These are phyloP conservation scores for Heteronetta atricapilla DNA, from an alignment of 2,113 vertebrate species.

Conservation along the genomic window DNA sequence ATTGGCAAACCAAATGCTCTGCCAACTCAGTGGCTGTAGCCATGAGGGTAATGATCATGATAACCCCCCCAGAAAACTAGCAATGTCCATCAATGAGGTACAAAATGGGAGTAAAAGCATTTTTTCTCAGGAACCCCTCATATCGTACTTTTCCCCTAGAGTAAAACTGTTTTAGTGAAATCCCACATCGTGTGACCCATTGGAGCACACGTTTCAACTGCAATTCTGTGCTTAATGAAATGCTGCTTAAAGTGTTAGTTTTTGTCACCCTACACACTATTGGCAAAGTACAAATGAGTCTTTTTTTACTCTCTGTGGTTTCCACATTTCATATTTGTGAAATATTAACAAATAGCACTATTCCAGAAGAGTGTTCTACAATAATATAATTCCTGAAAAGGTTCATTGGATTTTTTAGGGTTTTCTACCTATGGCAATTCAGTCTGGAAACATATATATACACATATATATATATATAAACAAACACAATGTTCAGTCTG, in stretches of 20 bases:
- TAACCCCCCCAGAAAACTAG: not conserved
- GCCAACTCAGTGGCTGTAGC: not conserved
- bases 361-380: not conserved
- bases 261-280: not conserved
- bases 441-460: not conserved
- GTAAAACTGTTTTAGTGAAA: not conserved
- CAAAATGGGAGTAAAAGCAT: not conserved
- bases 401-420: not conserved
- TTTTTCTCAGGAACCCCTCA: not conserved
- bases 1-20: fast-evolving
- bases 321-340: not conserved
- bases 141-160: not conserved
- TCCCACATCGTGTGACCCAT: not conserved
- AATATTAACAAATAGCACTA: not conserved
- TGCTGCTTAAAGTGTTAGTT: not conserved
- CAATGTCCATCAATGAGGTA: not conserved
- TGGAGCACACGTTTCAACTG: not conserved
- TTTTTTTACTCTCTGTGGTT: not conserved
- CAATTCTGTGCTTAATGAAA: not conserved
- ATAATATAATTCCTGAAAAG: not conserved
- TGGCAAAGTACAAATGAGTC: fast-evolving
- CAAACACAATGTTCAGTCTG: not conserved
- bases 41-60: fast-evolving
- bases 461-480: no score
- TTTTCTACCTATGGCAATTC: not conserved